Evolutionary conservation across 2,797 vertebrate genomes (phyloP).

Genomic region (Choloepus didactylus): DNA sequence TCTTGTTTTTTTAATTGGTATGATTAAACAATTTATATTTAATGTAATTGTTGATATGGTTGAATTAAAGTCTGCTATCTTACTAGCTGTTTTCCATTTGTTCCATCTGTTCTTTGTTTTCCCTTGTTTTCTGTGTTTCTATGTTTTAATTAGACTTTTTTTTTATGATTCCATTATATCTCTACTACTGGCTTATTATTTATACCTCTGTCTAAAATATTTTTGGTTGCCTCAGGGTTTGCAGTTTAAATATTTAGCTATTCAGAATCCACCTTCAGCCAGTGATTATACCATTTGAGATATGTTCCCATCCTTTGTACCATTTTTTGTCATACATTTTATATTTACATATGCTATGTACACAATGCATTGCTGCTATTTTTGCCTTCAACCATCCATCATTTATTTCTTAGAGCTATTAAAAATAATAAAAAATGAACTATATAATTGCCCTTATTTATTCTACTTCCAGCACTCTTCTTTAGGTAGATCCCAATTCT

Average conservation of each 20-base stretch:
- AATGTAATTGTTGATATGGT: not conserved
- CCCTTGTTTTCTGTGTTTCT: not conserved
- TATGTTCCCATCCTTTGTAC: not conserved
- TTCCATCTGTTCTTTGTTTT: not conserved
- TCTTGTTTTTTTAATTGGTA: not conserved
- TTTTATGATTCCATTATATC: not conserved
- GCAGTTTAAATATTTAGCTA: not conserved
- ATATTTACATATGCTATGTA: too few species aligned
- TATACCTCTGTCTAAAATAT: not conserved
- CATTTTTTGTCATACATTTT: not conserved
- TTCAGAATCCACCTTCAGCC: not conserved
- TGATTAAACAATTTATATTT: not conserved
- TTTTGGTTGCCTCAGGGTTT: not conserved
- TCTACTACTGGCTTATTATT: not conserved
- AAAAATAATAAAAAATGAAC: not conserved
- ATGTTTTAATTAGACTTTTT: not conserved
- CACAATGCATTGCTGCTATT: not conserved
- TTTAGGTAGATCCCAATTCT: conserved; percentile 14
- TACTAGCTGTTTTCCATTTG: not conserved
- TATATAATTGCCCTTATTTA: not conserved
- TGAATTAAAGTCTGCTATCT: not conserved
- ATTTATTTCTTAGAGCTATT: not conserved
- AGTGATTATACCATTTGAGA: not conserved
- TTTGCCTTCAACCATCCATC: not conserved
- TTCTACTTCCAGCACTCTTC: conserved; percentile 7